Evolutionary conservation across 2,797 vertebrate genomes (phyloP).

Genomic region (Schizopygopsis pylzovi): DNA sequence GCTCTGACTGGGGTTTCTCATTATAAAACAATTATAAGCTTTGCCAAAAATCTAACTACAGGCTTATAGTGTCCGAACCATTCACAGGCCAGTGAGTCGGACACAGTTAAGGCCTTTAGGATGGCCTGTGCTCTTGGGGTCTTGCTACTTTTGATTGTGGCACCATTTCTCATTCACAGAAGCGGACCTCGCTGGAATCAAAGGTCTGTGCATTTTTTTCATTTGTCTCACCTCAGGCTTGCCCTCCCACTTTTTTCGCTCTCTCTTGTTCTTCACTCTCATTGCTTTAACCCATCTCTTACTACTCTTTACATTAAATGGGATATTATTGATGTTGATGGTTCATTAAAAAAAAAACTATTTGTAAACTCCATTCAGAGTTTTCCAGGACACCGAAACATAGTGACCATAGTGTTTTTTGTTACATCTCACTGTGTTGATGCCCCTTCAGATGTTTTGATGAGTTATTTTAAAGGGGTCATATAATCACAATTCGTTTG

Average conservation of each 20-base stretch:
- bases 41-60: not conserved
- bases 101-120: not conserved
- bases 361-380: conserved; percentile 17
- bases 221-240: conserved; percentile 72
- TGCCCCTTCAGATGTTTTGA: not conserved
- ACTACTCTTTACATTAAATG: conserved; percentile 56
- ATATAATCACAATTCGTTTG: not conserved
- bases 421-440: conserved; percentile 17
- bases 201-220: conserved; percentile 83
- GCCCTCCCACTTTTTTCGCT: conserved; percentile 58
- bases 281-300: conserved; percentile 41
- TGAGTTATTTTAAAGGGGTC: conserved; percentile 24
- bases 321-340: not conserved
- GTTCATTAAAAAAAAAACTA: not conserved
- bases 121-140: conserved; percentile 38
- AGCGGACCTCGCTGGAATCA: conserved; percentile 79
- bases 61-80: not conserved
- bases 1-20: not conserved
- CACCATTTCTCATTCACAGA: conserved; percentile 86
- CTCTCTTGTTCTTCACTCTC: conserved; percentile 44
- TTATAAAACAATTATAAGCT: not conserved
- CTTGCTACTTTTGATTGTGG: conserved; percentile 78
- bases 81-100: not conserved
- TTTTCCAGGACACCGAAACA: not conserved
- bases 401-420: conserved; percentile 1